Base-by-base conservation (phyloP, 1,140 invertebrate species). In the Orussus abietinus region DNA sequence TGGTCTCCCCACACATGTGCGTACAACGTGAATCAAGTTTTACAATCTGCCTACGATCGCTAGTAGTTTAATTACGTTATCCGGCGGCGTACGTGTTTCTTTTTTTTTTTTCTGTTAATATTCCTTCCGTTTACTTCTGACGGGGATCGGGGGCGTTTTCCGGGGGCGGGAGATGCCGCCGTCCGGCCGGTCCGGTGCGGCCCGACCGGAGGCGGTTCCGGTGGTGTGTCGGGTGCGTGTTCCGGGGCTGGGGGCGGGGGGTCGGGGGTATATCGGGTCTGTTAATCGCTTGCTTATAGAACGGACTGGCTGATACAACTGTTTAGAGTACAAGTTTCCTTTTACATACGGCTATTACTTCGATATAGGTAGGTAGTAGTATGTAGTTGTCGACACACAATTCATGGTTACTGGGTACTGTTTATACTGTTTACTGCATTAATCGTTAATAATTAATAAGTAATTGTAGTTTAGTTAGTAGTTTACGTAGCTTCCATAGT, bases 281-380 rank as follows among this genome's bases (percentile, higher is more conserved):
- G 34, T 38, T 62, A 64, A 67, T 68, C 66, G 62, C 57, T 72
- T 72, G 69, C 62, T 69, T 73, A 70, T 72, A 71, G 69, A 73
- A 70, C 65, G 69, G 66, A 71, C 59, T 69, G 67, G 62, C 57
- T 71, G 66, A 73, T 72, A 73, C 67, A 72, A 69, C 69, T 72
- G 70, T 61, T n/a, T 73, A 72, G 66, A 72, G 70, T 72, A 72
- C 64, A 72, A 73, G 65, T 68, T 72, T 65, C 58, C 59, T 74
- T 74, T 74, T 74, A 74, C 68, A 74, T 72, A 74, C 69, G 69
- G 69, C 71, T 74, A 74, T 74, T 74, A 74, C 61, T 74, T 74
- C 69, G 62, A 74, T 74, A 74, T 74, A 74, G 69, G 68, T 72
- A 70, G 69, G 69, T 74, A 72, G 64, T 70, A 73, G 70, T 74